Base-by-base conservation (phyloP, 2,113 vertebrate genomes). In the Rhynchopsitta pachyrhyncha region DNA sequence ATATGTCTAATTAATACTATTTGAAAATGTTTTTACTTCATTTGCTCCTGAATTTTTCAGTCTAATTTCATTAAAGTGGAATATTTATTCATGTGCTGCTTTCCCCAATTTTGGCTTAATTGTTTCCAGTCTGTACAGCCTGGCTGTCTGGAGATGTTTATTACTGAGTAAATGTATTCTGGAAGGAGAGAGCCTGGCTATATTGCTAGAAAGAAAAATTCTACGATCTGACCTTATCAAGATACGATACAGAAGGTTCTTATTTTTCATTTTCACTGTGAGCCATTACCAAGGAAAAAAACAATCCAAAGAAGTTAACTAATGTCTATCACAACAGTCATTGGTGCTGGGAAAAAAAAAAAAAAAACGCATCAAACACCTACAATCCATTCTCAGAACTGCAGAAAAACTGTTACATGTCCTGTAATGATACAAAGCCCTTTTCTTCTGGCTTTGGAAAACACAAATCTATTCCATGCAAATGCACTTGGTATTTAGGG, bases 171-270 rank as follows among this genome's bases (percentile, higher is more conserved):
- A 97, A 96, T 95, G 92, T 91, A 89, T 96, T 97, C 92, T 97
- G 83, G 81, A 94, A 96, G 79, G 89, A 92, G 59, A 89, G 71
- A 93, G 83, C 52, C 83, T 69, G 88, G 77, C 80, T 94, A 93
- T 96, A 95, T 95, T 92, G 88, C 73, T 93, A 59, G 82, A 93
- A 90, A 95, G 93, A 94, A 91, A 93, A 96, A 97, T 85, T 92
- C 92, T 94, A 55, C 94, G 25, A 53, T 82, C 78, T 97, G 96
- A 95, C 93, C 96, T 96, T 97, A 96, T 94, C 88, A 96, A 96
- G 91, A 67, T 62, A 93, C 46, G 62, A 88, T 95, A 82, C 93
- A 90, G 95, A 95, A 97, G 91, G 85, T 96, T 96, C 90, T 88
- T 96, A 90, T 96, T 96, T 96, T 95, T 96, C 92, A 92, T 95